phyloP scores from a whole-genome alignment of 1,140 invertebrate species.

The Magallana angulata region DNA sequence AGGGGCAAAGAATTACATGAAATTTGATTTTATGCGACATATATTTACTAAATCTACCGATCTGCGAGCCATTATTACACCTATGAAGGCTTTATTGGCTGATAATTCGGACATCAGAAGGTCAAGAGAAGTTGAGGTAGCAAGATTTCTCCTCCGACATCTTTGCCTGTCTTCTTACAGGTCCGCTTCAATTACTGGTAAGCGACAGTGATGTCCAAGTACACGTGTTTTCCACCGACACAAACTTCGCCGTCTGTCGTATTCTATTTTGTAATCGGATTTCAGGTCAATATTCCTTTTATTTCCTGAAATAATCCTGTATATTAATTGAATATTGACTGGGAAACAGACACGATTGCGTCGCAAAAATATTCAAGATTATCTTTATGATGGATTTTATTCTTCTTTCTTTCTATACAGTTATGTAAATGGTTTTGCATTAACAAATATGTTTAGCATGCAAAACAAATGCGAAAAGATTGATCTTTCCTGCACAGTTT shows the following conservation, averaged over 20 bases:
- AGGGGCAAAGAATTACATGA: slow-evolving; percentile 34
- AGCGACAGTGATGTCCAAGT: background rate
- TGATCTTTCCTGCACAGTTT: too few relatives aligned
- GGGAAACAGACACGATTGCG: too few relatives aligned
- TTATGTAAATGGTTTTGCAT: too few relatives aligned
- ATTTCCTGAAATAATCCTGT: background rate
- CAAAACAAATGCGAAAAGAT: too few relatives aligned
- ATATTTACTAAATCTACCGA: slow-evolving; percentile 26
- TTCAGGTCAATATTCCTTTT: background rate
- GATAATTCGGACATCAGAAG: slow-evolving; percentile 23
- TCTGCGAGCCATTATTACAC: background rate
- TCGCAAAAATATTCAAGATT: too few relatives aligned
- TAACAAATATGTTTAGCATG: too few relatives aligned
- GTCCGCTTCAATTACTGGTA: slow-evolving; percentile 29
- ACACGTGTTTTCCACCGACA: slow-evolving; percentile 14
- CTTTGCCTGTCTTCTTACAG: slow-evolving; percentile 12
- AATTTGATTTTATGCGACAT: slow-evolving; percentile 20
- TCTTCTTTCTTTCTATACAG: too few relatives aligned
- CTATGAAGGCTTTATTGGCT: slow-evolving; percentile 15
- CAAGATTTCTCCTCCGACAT: background rate
- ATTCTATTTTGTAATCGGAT: slow-evolving; percentile 28
- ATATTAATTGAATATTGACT: too few relatives aligned
- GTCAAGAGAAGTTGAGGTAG: slow-evolving; percentile 22
- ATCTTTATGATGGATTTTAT: too few relatives aligned
- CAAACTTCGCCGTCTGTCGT: background rate